Evolutionary conservation across 2,797 vertebrate genomes (phyloP).

Genomic region (Buphagus erythrorhynchus): DNA sequence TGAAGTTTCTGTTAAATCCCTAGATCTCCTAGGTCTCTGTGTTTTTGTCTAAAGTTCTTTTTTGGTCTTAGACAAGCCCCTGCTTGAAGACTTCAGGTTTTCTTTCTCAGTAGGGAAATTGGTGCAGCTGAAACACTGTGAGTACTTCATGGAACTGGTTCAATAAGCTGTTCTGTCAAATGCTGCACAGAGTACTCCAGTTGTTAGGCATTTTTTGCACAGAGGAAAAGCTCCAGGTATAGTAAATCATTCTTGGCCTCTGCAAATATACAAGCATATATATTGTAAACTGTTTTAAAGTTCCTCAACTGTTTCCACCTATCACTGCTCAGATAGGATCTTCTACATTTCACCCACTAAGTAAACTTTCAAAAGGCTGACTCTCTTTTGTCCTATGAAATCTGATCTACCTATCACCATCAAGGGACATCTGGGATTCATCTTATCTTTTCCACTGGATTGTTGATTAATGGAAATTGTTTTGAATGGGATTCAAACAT

Average conservation of each 20-base stretch:
- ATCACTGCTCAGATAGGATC: conserved; percentile 35
- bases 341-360: conserved; percentile 61
- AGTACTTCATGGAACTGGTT: background rate
- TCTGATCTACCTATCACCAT: conserved; percentile 57
- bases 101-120: background rate
- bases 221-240: conserved; percentile 34
- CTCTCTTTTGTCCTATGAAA: conserved; percentile 65
- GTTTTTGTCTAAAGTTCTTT: background rate
- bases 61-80: background rate
- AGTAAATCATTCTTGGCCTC: conserved; percentile 46
- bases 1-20: background rate
- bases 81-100: background rate
- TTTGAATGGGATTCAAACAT: conserved; percentile 67
- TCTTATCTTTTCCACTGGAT: conserved; percentile 70
- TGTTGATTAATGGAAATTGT: conserved; percentile 72
- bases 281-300: conserved; percentile 63
- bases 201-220: conserved; percentile 30
- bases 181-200: conserved; percentile 2
- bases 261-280: conserved; percentile 36
- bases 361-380: conserved; percentile 60
- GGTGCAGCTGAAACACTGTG: background rate
- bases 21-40: background rate
- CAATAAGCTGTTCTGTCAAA: conserved; percentile 42
- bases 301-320: conserved; percentile 41
- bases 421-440: conserved; percentile 76